Evolutionary conservation across 2,888 invertebrate species (phyloP).

Genomic region (Plemyria rubiginata): DNA sequence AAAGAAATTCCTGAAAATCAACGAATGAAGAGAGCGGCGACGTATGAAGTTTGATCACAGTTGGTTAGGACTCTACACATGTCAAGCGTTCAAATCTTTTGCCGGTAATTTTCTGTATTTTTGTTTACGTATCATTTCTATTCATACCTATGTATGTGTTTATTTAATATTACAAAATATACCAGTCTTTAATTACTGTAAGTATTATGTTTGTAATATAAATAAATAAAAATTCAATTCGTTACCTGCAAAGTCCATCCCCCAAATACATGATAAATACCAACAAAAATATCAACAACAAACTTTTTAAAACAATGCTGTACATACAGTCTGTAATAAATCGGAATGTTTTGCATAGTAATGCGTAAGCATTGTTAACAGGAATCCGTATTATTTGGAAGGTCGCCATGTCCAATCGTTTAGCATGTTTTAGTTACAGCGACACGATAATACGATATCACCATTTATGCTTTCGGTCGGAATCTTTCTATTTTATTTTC

Average conservation of each 20-base stretch:
- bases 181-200: no score
- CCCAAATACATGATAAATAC: neutral
- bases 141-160: no score
- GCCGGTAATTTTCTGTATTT: no score
- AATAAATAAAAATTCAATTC: no score
- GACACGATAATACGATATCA: constrained; percentile 38
- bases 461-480: constrained; percentile 44
- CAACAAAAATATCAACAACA: neutral
- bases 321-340: neutral
- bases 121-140: no score
- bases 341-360: constrained; percentile 21
- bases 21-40: no score
- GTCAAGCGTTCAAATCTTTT: no score
- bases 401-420: constrained; percentile 48
- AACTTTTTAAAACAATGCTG: constrained; percentile 2
- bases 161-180: no score
- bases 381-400: constrained; percentile 35
- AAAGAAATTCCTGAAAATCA: no score
- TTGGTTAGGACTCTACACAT: no score
- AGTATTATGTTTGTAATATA: no score
- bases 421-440: constrained; percentile 49
- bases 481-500: constrained; percentile 57
- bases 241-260: neutral
- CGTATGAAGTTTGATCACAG: no score
- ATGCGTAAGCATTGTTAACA: constrained; percentile 29